Evolutionary conservation across 2,113 vertebrate genomes (phyloP), one percentile per base, ranked within the genome.

Genomic region (Ictalurus furcatus): DNA sequence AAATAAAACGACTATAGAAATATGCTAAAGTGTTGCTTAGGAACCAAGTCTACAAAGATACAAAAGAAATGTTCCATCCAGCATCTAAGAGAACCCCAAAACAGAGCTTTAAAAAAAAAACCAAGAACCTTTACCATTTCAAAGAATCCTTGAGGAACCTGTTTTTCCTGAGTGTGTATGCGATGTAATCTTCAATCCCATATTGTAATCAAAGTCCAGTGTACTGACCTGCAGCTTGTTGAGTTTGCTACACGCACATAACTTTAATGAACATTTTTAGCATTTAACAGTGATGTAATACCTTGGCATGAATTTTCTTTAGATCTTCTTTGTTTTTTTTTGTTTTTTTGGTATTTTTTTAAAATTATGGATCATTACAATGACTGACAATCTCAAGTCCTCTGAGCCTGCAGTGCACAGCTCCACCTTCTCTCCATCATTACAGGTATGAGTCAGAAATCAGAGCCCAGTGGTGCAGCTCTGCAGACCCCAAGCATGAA

Each of bases 381-480:
- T 17, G 80, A 86, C 65, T 84, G 85, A 48, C 80, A 85, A 61
- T 82, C 69, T 79, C 59, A 86, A 19, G 58, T 89, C 48, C 61
- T 82, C 78, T 19, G 61, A 76, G 40, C 85, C 85, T 34, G 59
- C 30, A 23, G 79, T 23, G 34, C 30, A 40, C 40, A 23, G 65
- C 23, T 59, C 25, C 25, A 54, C 78, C 56, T 59, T 69, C 37
- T 65, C 78, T 54, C 12, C 69, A 71, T 91, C 87, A 89, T 87
- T 84, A 81, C 80, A 80, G 89, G 71, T 84, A 44, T 61, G 23
- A 16, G 76, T 78, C 52, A 52, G 73, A 85, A 89, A 87, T 78
- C 81, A 80, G 85, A 91, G 88, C 85, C 52, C 85, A 80, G 86
- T 59, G 48, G 76, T 76, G 30, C 88, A 59, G 65, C 11, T 9